Conservation (phyloP, 2,888 invertebrate genomes). For the Ennomos quercinarius region DNA sequence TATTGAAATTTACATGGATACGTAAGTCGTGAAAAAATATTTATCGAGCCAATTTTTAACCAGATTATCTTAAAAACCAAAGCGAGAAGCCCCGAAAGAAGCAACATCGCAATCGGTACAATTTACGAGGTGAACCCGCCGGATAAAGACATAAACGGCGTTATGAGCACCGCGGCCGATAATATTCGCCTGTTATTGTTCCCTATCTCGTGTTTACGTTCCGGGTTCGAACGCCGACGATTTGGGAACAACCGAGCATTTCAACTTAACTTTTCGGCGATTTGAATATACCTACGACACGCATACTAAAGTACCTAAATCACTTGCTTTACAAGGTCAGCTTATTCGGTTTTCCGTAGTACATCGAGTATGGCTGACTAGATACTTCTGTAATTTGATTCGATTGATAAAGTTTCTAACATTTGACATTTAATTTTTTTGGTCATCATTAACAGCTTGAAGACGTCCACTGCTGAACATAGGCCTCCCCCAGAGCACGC, state of each 20-base stretch:
- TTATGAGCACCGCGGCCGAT: conserved; percentile 63
- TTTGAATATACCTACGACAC: conserved; percentile 18
- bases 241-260: conserved; percentile 34
- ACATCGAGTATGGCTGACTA: too few species aligned
- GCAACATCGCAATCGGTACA: conserved; percentile 38
- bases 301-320: neutral
- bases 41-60: conserved; percentile 28
- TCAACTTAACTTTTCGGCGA: conserved; percentile 21
- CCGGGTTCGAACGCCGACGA: conserved; percentile 37
- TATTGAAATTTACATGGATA: too few species aligned
- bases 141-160: conserved; percentile 64
- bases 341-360: too few species aligned
- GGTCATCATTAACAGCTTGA: too few species aligned
- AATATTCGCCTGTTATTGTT: conserved; percentile 63
- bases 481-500: too few species aligned
- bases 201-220: conserved; percentile 54
- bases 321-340: too few species aligned
- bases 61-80: conserved; percentile 35
- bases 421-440: too few species aligned
- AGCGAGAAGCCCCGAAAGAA: conserved; percentile 31
- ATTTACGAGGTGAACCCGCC: conserved; percentile 46
- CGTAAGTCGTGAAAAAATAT: neutral
- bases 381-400: too few species aligned
- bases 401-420: too few species aligned
- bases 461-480: too few species aligned